Evolutionary conservation across 2,888 invertebrate genomes (phyloP), one percentile per base, ranked within the genome.

Genomic region (Teleiodes luculella): DNA sequence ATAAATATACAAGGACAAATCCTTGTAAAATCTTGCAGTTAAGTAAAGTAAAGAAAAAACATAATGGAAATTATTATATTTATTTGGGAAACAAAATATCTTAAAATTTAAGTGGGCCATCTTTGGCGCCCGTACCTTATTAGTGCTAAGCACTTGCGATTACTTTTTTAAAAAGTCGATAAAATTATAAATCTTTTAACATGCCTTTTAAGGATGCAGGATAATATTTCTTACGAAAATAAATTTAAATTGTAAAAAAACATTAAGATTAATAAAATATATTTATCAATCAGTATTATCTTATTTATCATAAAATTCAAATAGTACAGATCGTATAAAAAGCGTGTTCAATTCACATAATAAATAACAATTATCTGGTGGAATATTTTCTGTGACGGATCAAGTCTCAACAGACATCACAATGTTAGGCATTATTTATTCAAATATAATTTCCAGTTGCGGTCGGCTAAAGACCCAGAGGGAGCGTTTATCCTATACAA

Each of bases 71-170:
- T n/a, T n/a, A n/a, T n/a, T n/a, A n/a, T n/a, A n/a, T n/a, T n/a
- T n/a, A n/a, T n/a, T n/a, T n/a, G n/a, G n/a, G n/a, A n/a, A n/a
- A n/a, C n/a, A n/a, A n/a, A n/a, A n/a, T n/a, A n/a, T n/a, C n/a
- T n/a, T n/a, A n/a, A n/a, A n/a, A n/a, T n/a, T n/a, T n/a, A n/a
- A n/a, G n/a, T n/a, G n/a, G n/a, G n/a, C n/a, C n/a, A n/a, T n/a
- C n/a, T n/a, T n/a, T n/a, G n/a, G n/a, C n/a, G n/a, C n/a, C n/a
- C n/a, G n/a, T n/a, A n/a, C n/a, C n/a, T n/a, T n/a, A 71, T 67
- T 70, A 68, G 62, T 60, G 61, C 65, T 76, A 86, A 73, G 67
- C 62, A 78, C 58, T 51, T 52, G 53, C 54, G 55, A 43, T 56
- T 24, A 35, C 53, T 65, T 79, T 41, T 20, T 41, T 20, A 4